phyloP scores from a whole-genome alignment of 2,888 invertebrate genomes.

The Arctia plantaginis region DNA sequence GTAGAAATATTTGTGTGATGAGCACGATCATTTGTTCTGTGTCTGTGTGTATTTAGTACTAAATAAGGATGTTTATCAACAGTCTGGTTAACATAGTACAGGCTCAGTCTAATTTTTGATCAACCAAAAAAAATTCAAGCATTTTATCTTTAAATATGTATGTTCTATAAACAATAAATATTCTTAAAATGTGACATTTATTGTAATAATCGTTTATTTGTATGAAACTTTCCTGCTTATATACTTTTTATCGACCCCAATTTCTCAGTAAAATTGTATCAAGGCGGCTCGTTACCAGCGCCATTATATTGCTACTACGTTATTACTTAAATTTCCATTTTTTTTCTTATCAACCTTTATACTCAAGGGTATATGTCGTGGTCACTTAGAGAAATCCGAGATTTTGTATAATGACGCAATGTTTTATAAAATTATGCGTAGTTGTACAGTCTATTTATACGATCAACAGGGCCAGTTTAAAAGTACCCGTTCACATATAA shows the following conservation, averaged over 20 bases:
- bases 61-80: too few relatives aligned
- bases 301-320: constrained; percentile 58
- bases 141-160: background rate
- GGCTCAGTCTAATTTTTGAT: too few relatives aligned
- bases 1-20: too few relatives aligned
- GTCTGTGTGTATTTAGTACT: too few relatives aligned
- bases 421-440: background rate
- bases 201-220: background rate
- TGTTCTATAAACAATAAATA: background rate
- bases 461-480: too few relatives aligned
- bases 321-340: constrained; percentile 58
- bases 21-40: too few relatives aligned
- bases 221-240: background rate
- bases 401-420: background rate
- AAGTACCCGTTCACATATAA: background rate
- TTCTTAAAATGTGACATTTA: constrained; percentile 2
- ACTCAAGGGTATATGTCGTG: constrained; percentile 25
- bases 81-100: too few relatives aligned
- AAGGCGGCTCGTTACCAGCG: constrained; percentile 50
- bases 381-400: background rate
- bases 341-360: constrained; percentile 68
- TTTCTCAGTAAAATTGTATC: constrained; percentile 47
- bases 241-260: constrained; percentile 23
- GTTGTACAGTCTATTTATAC: background rate
- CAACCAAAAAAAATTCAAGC: background rate